These are phyloP conservation scores for Craniophora ligustri DNA, from an alignment of 2,888 invertebrate genomes.

Conservation along the genomic window DNA sequence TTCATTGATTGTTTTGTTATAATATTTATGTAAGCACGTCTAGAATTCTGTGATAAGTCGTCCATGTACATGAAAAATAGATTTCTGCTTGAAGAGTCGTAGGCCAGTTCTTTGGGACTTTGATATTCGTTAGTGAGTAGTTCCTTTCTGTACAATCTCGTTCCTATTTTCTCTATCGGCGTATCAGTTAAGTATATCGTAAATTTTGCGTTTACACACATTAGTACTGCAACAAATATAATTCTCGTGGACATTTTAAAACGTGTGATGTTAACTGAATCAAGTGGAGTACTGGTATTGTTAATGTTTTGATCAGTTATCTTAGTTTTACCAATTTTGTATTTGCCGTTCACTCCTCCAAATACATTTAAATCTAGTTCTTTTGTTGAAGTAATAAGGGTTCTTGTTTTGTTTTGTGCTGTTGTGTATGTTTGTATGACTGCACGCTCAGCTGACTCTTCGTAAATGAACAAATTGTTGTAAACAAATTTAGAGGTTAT, in stretches of 20 bases:
- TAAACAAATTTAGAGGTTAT: constrained; percentile 69
- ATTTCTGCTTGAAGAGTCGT: constrained; percentile 79
- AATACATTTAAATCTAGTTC: constrained; percentile 51
- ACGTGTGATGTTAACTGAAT: constrained; percentile 57
- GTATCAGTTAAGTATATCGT: constrained; percentile 70
- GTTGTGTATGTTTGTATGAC: constrained; percentile 33
- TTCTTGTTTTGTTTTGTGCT: constrained; percentile 15
- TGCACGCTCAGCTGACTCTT: constrained; percentile 57
- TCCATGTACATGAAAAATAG: constrained; percentile 85
- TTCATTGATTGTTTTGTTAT: constrained; percentile 72
- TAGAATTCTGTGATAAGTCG: constrained; percentile 74
- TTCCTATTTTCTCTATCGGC: constrained; percentile 74
- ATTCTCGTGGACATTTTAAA: constrained; percentile 56
- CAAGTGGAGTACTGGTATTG: constrained; percentile 63
- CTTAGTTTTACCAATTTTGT: constrained; percentile 61
- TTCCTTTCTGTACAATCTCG: constrained; percentile 75
- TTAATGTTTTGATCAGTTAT: constrained; percentile 70
- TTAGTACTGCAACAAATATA: constrained; percentile 50
- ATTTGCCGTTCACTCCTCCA: constrained; percentile 44
- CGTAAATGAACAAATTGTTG: constrained; percentile 69
- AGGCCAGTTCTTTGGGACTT: constrained; percentile 76
- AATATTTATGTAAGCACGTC: constrained; percentile 75
- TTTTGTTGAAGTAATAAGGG: constrained; percentile 48
- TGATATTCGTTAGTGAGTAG: constrained; percentile 70
- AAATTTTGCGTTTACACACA: constrained; percentile 67